phyloP scores from a whole-genome alignment of 1,140 invertebrate species.

The Camponotus floridanus region DNA sequence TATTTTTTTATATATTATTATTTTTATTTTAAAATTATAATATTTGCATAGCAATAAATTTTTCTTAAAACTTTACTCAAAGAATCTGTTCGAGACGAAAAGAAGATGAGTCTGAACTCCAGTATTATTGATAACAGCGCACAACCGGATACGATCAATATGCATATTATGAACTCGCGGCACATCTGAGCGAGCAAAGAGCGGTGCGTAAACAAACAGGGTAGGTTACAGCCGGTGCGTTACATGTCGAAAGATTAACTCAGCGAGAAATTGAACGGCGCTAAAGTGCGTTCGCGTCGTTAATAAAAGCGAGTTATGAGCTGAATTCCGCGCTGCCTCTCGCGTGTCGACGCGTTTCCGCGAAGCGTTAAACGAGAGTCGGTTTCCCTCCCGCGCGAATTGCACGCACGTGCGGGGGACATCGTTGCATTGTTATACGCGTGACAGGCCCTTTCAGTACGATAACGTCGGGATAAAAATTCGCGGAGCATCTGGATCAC shows the following conservation, averaged over 20 bases:
- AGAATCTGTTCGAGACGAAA: constrained; percentile 5
- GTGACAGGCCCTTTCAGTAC: background rate
- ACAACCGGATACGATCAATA: constrained; percentile 26
- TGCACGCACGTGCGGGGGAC: background rate
- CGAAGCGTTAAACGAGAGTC: constrained; percentile 48
- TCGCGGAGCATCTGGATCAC: constrained; percentile 39
- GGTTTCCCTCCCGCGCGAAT: background rate
- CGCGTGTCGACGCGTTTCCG: constrained; percentile 1
- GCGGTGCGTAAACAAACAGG: constrained; percentile 43
- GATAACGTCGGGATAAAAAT: constrained; percentile 72
- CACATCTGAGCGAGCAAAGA: constrained; percentile 15
- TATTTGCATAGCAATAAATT: too few species aligned
- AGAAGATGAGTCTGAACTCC: background rate
- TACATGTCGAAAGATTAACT: constrained; percentile 48
- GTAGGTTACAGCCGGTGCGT: constrained; percentile 27
- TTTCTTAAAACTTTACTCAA: background rate
- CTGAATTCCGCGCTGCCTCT: background rate
- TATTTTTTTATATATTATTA: too few species aligned
- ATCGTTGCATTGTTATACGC: background rate
- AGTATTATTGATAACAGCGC: background rate
- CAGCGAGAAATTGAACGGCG: constrained; percentile 52
- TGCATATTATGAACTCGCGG: constrained; percentile 36
- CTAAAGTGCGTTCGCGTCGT: constrained; percentile 28
- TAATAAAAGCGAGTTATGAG: constrained; percentile 63
- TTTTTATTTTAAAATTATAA: too few species aligned